Base-by-base conservation (phyloP, 1,140 invertebrate species). In the Hylaeus anthracinus region DNA sequence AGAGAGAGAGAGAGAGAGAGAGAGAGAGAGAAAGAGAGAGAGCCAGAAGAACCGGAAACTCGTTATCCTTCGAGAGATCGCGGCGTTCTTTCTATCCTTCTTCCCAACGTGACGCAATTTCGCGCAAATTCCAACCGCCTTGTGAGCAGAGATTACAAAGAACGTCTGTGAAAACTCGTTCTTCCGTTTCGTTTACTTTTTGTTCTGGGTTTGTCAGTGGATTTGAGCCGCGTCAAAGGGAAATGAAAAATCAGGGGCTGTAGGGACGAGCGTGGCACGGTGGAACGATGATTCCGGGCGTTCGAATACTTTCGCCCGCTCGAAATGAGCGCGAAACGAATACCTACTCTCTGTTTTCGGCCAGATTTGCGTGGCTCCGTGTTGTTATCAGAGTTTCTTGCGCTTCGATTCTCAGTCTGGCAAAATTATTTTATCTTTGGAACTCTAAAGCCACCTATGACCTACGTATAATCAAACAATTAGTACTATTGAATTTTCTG, bases 1-100 rank as follows among this genome's bases (percentile, higher is more conserved):
- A 37, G 43, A n/a, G 43, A 3, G 0, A 5, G 43, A 45, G 43
- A 45, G 3, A 45, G 43, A 45, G n/a, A 45, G 43, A 5, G 43
- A 3, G 0, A 5, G 43, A 45, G 43, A 45, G 3, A 45, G 43
- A 45, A 0, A 5, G 58, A 5, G 3, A n/a, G 5, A 26, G 9
- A 37, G 43, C 0, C 39, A 3, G 12, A 6, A 2, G 10, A 70
- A 56, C 56, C 70, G 70, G 70, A 37, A 60, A 37, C 56, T 72
- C 70, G 56, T 72, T 72, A 72, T 61, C 70, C 70, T 60, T 26
- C 56, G 12, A 37, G 14, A 26, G 41, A 61, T 60, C 65, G 15
- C 2, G n/a, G 43, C 43, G 45, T 26, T 48, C 45, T n/a, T 56
- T 26, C 8, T 43, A 0, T 14, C 41, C 3, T 39, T 53, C 53